A percentile compares a stretch with the other conserved stretches of the same genome.
phyloP scores from a whole-genome alignment of 1,140 invertebrate genomes.

The Drosophila erecta region DNA sequence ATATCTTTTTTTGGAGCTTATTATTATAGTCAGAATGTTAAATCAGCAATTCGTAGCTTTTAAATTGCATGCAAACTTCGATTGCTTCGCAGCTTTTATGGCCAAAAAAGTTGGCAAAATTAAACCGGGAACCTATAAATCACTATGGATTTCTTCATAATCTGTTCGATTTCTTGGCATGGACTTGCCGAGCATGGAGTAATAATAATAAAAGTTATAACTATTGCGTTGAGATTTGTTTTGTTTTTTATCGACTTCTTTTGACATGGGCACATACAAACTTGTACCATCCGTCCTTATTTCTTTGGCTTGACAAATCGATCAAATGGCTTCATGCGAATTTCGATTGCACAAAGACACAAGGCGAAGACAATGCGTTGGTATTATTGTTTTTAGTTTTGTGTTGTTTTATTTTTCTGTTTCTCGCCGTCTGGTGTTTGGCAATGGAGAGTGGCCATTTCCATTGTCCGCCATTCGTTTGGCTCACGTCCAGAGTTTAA shows the following conservation, averaged over 20 bases:
- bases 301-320: slow-evolving; percentile 45
- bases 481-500: slow-evolving; percentile 44
- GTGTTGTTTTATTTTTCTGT: neutral
- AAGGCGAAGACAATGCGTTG: slow-evolving; percentile 38
- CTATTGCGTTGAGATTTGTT: slow-evolving; percentile 2
- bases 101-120: slow-evolving; percentile 11
- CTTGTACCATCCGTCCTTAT: neutral
- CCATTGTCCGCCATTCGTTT: slow-evolving; percentile 47
- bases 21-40: too few relatives aligned
- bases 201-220: slow-evolving; percentile 21
- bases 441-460: slow-evolving; percentile 44
- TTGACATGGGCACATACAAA: slow-evolving; percentile 10
- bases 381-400: slow-evolving; percentile 18
- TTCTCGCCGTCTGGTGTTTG: slow-evolving; percentile 16
- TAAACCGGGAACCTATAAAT: slow-evolving; percentile 25
- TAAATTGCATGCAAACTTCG: neutral
- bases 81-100: neutral
- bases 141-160: slow-evolving; percentile 14
- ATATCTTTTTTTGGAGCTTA: too few relatives aligned
- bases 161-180: slow-evolving; percentile 22
- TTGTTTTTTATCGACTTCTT: neutral
- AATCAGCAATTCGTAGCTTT: too few relatives aligned
- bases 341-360: slow-evolving; percentile 48
- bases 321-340: slow-evolving; percentile 49
- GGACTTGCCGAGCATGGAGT: neutral